Base-by-base conservation (phyloP, 2,113 vertebrate genomes). In the Poeciliopsis occidentalis region DNA sequence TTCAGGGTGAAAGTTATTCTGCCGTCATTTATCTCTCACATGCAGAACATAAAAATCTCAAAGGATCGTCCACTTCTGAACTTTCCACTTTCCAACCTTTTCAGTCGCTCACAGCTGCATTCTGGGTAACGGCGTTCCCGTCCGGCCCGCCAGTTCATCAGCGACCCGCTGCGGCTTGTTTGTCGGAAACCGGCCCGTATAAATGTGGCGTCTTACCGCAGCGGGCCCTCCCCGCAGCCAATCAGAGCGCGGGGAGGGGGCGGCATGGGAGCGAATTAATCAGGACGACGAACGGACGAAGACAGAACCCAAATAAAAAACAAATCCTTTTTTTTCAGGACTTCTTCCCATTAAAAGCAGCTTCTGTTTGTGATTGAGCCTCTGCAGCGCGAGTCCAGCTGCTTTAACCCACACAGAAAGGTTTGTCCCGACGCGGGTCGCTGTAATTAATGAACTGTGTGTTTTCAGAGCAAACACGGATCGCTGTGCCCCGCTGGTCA, bases 161-260 rank as follows among this genome's bases (percentile, higher is more conserved):
- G 34, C 51, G 44, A 60, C 75, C 78, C 2, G 78, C 85, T 68
- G 85, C 39, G 60, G 60, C 75, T 71, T 84, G 85, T 87, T 84
- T 87, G 85, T 79, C 76, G 47, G 82, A 74, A 73, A 64, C 81
- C 73, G 7, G 41, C 69, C 64, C 8, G 79, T 79, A 79, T 82
- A 77, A 79, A 84, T 84, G 69, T 84, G 70, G 60, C 73, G 69
- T 82, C 76, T 87, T 82, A 84, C 79, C 82, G 44, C 82, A 84
- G 85, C 76, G 39, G 82, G 81, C 47, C 64, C 4, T 24, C 27
- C 71, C 62, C 5, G 73, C 69, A 75, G 75, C 85, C 78, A 87
- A 87, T 87, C 85, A 86, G 60, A 69, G 64, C 30, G 41, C 75
- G 63, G 69, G 60, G 60, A 34, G 79, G 82, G 81, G 68, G 85